Percentiles rank a stretch among this genome's conserved stretches.
These are phyloP conservation scores for Gobius niger DNA, from an alignment of 2,113 vertebrate genomes.

Conservation along the genomic window DNA sequence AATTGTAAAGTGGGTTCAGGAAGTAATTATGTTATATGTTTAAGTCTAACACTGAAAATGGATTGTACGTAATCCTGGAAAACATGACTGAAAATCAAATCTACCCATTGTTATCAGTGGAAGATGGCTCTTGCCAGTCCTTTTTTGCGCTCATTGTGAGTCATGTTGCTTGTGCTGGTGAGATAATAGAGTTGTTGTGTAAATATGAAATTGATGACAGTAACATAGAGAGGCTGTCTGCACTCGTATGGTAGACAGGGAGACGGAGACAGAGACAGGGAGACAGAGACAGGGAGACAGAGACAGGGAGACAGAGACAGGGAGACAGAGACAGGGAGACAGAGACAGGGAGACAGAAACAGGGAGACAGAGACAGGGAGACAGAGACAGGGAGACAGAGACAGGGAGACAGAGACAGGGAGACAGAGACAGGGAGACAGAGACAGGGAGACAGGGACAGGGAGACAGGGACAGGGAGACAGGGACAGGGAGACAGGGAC, in stretches of 20 bases:
- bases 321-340: not conserved
- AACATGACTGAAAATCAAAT: too few relatives aligned
- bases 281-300: not conserved
- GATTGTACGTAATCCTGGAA: too few relatives aligned
- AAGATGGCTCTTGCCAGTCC: conserved; percentile 8
- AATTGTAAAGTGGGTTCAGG: not conserved
- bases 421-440: not conserved
- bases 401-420: not conserved
- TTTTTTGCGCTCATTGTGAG: conserved; percentile 3
- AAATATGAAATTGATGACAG: conserved; percentile 8
- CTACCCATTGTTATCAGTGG: conserved; percentile 8
- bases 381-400: not conserved
- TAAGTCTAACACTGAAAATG: too few relatives aligned
- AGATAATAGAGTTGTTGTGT: conserved; percentile 22
- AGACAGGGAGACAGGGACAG: not conserved
- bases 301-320: not conserved
- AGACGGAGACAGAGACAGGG: too few relatives aligned
- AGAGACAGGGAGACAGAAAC: not conserved
- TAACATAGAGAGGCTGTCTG: conserved; percentile 8
- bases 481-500: not conserved
- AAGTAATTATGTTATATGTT: too few relatives aligned
- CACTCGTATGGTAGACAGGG: conserved; percentile 22
- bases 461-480: not conserved
- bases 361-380: not conserved
- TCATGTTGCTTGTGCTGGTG: conserved; percentile 13